phyloP scores from a whole-genome alignment of 2,797 vertebrate genomes.

The Leptatherina wallacei region DNA sequence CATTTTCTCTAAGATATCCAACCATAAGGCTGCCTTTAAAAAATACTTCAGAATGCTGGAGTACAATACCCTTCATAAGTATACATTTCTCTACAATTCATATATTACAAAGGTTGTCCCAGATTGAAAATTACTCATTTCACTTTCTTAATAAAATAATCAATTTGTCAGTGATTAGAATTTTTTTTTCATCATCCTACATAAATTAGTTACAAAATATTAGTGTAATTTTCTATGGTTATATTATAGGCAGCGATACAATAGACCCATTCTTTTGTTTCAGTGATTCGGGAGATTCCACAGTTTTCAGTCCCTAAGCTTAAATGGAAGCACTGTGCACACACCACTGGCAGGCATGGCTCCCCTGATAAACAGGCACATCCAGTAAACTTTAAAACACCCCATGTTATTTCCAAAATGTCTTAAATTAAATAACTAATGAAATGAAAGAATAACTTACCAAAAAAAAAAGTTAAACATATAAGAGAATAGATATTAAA shows the following conservation, averaged over 20 bases:
- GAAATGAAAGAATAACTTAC: conserved; percentile 84
- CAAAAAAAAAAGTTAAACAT: conserved; percentile 64
- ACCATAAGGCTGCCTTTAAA: conserved; percentile 73
- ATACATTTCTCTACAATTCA: conserved; percentile 82
- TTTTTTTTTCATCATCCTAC: conserved; percentile 82
- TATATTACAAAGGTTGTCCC: conserved; percentile 84
- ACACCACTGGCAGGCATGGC: conserved; percentile 65
- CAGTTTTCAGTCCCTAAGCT: conserved; percentile 78
- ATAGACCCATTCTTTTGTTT: conserved; percentile 79
- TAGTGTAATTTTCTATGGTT: conserved; percentile 84
- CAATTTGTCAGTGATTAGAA: conserved; percentile 87
- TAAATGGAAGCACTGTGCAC: conserved; percentile 75
- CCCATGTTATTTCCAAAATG: conserved; percentile 83
- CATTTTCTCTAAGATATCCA: conserved; percentile 73
- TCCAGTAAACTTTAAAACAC: conserved; percentile 80
- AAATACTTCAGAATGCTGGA: conserved; percentile 77
- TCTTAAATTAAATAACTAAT: conserved; percentile 84
- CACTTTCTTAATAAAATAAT: conserved; percentile 86
- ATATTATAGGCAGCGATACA: conserved; percentile 77
- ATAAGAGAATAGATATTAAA: conserved; percentile 83
- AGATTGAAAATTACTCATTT: conserved; percentile 81
- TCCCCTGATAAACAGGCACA: conserved; percentile 84
- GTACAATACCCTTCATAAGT: conserved; percentile 75
- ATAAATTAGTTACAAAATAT: conserved; percentile 88
- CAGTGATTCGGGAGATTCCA: conserved; percentile 81